These are phyloP conservation scores for Fissipunctia ypsillon DNA, from an alignment of 2,888 invertebrate species.

Conservation along the genomic window DNA sequence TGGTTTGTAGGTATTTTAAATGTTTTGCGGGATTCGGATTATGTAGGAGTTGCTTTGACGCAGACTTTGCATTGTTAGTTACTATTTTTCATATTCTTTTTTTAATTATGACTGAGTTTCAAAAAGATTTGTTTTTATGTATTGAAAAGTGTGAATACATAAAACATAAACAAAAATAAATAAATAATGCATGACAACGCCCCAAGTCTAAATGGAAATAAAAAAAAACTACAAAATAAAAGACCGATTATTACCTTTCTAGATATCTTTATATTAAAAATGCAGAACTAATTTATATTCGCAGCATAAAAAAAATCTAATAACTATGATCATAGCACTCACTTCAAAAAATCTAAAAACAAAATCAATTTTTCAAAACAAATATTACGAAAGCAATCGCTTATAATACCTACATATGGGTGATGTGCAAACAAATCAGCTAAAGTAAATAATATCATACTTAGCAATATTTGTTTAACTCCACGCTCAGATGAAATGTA, in stretches of 20 bases:
- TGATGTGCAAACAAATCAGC: slow-evolving; percentile 64
- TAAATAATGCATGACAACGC: not conserved
- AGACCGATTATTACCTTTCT: no score
- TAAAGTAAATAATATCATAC: slow-evolving; percentile 67
- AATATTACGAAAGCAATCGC: slow-evolving; percentile 63
- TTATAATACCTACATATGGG: slow-evolving; percentile 54
- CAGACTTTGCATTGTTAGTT: not conserved
- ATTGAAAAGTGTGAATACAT: no score
- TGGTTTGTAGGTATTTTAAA: slow-evolving; percentile 26
- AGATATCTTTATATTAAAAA: not conserved
- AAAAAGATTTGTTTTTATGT: not conserved
- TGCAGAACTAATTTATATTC: not conserved
- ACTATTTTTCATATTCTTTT: not conserved
- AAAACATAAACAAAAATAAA: not conserved
- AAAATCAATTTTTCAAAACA: slow-evolving; percentile 51
- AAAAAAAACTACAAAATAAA: not conserved
- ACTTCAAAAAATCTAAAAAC: slow-evolving; percentile 1
- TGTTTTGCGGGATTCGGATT: not conserved
- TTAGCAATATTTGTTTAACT: slow-evolving; percentile 65
- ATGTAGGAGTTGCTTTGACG: slow-evolving; percentile 15
- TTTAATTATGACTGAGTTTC: not conserved
- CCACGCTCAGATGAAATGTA: slow-evolving; percentile 64
- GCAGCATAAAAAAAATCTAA: not conserved
- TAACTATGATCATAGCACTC: not conserved
- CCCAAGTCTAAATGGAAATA: not conserved